These are phyloP conservation scores for Drosophila sucinea DNA, from an alignment of 1,140 invertebrate genomes.

Conservation along the genomic window DNA sequence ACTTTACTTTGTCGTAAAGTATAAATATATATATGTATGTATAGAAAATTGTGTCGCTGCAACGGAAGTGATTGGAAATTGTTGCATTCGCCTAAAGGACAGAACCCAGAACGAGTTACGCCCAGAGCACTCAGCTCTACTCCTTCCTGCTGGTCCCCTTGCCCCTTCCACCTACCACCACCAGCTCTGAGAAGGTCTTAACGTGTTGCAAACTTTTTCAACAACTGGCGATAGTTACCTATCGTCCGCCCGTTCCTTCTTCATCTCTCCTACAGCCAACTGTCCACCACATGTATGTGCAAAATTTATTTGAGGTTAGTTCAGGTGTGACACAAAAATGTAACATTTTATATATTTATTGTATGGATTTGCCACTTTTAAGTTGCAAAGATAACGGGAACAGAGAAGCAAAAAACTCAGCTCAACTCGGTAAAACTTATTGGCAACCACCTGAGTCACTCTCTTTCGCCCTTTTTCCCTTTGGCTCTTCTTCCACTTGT, in stretches of 20 bases:
- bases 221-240: slow-evolving; percentile 41
- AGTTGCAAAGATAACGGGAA: slow-evolving; percentile 45
- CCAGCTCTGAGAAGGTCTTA: slow-evolving; percentile 35
- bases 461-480: too few species aligned
- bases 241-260: slow-evolving; percentile 14
- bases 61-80: slow-evolving; percentile 81
- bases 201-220: slow-evolving; percentile 57
- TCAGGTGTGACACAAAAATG: slow-evolving; percentile 76
- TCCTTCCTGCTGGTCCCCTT: slow-evolving; percentile 24
- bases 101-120: slow-evolving; percentile 29
- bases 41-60: slow-evolving; percentile 76
- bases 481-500: not conserved
- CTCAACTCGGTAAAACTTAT: slow-evolving; percentile 57
- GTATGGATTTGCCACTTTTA: slow-evolving; percentile 80
- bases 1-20: slow-evolving; percentile 56
- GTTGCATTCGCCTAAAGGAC: slow-evolving; percentile 63
- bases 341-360: slow-evolving; percentile 82
- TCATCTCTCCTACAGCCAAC: slow-evolving; percentile 46
- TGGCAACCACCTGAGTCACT: slow-evolving; percentile 52
- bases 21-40: slow-evolving; percentile 55
- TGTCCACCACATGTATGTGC: slow-evolving; percentile 70
- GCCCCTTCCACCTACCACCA: not conserved
- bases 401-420: slow-evolving; percentile 39
- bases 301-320: slow-evolving; percentile 81
- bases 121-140: slow-evolving; percentile 58